Evolutionary conservation across 2,797 vertebrate species (phyloP), one percentile per base, ranked within the genome.

Genomic region (Avahi laniger): DNA sequence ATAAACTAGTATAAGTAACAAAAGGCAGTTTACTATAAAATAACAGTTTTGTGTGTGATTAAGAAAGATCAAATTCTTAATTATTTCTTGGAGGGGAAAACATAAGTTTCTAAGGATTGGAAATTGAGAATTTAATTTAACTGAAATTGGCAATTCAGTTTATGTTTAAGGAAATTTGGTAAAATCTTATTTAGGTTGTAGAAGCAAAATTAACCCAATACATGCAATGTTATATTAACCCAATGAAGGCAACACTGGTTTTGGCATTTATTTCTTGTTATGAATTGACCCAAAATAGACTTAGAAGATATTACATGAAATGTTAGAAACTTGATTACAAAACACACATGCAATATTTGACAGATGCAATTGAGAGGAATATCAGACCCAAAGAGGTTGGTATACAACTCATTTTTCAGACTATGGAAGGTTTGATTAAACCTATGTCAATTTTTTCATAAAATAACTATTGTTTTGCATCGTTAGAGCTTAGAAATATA

Each of bases 231-330:
- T 84, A 59, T 70, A 61, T 83, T 78, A 95, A 88, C 1, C 28
- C 63, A 90, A 61, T 76, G 69, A 84, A 54, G 73, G 20, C 8
- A 65, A 43, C 50, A 8, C 35, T 87, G 7, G 22, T 85, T 96
- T 90, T 86, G 57, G 79, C 7, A 84, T 33, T 94, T 81, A 88
- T 88, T 96, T 97, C 57, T 91, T 96, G 12, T 95, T 88, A 63
- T 52, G 33, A 70, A 85, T 61, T 48, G 54, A 43, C 35, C 10
- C 6, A 7, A 76, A 93, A 89, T 75, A 88, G 57, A 91, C 50
- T 94, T 89, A 79, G 50, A 84, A 75, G 57, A 84, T 93, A 75
- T 48, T 63, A 48, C 5, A 93, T 70, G 57, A 83, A 93, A 84
- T 48, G 4, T 69, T 69, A 67, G 35, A 75, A 80, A 91, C 35